Evolutionary conservation across 2,113 vertebrate genomes (phyloP), one percentile per base, ranked within the genome.

Genomic region (Saguinus midas): DNA sequence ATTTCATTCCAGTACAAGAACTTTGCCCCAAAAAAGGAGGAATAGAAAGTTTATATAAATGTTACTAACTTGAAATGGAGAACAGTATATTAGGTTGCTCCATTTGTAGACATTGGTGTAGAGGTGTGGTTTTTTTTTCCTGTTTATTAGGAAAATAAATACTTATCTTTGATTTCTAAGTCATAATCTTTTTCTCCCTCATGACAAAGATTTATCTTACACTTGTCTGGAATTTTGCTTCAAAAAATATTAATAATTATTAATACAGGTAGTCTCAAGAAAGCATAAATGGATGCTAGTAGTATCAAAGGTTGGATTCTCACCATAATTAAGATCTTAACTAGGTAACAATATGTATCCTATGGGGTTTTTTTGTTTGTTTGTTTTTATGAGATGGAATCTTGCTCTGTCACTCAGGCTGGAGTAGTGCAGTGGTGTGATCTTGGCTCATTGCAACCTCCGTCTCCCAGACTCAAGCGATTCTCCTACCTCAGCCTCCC

Each of bases 141-240:
- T 79, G 7, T 80, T 90, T 55, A 48, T 88, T 81, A 45, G 86
- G 25, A 52, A 68, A 18, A 94, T 96, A 25, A 16, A 14, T 91
- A 32, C 64, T 85, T 88, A 85, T 83, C 37, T 88, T 92, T 72
- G 43, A 72, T 85, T 95, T 81, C 29, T 66, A 70, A 20, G 50
- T 48, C 55, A 91, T 35, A 70, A 20, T 27, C 29, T 40, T 79
- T 73, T 58, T n/a, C 8, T 6, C 21, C 4, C 0, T 32, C 23
- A n/a, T 68, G 68, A 70, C 73, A 92, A 61, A 35, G 12, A 50
- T 70, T 91, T 95, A 83, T 90, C 88, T 91, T 81, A 81, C 8
- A 68, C 13, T 57, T 90, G n/a, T 80, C 57, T 86, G 25, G n/a
- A 73, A 66, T 94, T 92, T 92, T 87, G 85, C 35, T 68, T 93